These are phyloP conservation scores for Petrolisthes cinctipes DNA, from an alignment of 2,888 invertebrate genomes.

Conservation along the genomic window DNA sequence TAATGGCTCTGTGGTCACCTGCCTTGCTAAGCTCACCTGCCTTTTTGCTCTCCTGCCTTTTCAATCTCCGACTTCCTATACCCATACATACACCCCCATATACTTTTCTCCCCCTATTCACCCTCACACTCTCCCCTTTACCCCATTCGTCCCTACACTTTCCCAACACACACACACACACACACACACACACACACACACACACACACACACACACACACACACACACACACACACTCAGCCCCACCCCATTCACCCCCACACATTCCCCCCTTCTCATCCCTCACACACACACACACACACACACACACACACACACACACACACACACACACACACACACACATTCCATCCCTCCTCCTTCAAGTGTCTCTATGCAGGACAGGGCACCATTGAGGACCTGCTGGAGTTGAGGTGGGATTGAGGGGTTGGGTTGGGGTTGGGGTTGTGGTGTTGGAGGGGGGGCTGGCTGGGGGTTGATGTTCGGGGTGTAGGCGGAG, in stretches of 20 bases:
- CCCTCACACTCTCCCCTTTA: not conserved
- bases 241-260: not conserved
- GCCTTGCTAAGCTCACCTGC: not conserved
- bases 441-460: too few relatives aligned
- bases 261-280: not conserved
- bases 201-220: constrained; percentile 1
- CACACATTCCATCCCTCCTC: not conserved
- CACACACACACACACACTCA: not conserved
- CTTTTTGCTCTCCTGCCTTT: not conserved
- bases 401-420: too few relatives aligned
- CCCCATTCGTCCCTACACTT: not conserved
- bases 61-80: not conserved
- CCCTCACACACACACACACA: not conserved
- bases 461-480: too few relatives aligned
- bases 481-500: too few relatives aligned
- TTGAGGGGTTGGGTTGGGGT: too few relatives aligned
- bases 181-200: constrained; percentile 14
- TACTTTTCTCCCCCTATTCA: not conserved
- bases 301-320: constrained; percentile 7
- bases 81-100: not conserved
- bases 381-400: too few relatives aligned
- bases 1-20: not conserved
- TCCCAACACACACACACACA: constrained; percentile 6
- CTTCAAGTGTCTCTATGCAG: too few relatives aligned
- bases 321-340: not conserved